Evolutionary conservation across 2,113 vertebrate genomes (phyloP), one percentile per base, ranked within the genome.

Genomic region (Zosterops borbonicus): DNA sequence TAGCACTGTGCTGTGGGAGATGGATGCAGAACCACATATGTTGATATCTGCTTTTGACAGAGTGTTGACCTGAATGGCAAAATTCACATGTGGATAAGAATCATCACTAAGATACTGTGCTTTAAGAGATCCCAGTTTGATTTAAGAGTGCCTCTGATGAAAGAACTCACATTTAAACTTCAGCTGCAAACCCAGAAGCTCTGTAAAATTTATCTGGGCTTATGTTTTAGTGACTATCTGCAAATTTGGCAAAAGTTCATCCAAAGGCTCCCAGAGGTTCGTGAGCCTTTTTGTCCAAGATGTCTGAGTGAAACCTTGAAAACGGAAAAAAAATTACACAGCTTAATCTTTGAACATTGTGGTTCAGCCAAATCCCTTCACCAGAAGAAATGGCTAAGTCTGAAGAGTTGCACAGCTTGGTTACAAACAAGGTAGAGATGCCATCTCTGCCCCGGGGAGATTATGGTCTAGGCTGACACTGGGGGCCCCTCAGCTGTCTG

Each of bases 41-140:
- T 70, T 83, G 73, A 27, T 92, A 91, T 91, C 71, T 92, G 73
- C 56, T 90, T 93, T 80, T 86, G 62, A 96, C 79, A 86, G 82
- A 87, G 52, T 31, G 79, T 47, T 88, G 89, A 84, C 78, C 68
- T 33, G 71, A 79, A 77, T 1, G 10, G 37, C 52, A 87, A 67
- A 83, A 83, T 78, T 91, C 65, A 80, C 20, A 60, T 83, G 52
- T 79, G 92, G 29, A 84, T 91, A 58, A 65, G 87, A 93, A 83
- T 88, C 53, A 55, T 49, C 73, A 47, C 55, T 69, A 50, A 50
- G 70, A 75, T 27, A 37, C 1, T 2, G 18, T 62, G 27, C 14
- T 85, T 76, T 68, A 55, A 69, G 76, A 89, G 49, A 71, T 42
- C 44, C 8, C 8, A 7, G 27, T 35, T 70, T 83, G 74, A 77